phyloP scores from a whole-genome alignment of 2,797 vertebrate species.

The Moxostoma hubbsi region DNA sequence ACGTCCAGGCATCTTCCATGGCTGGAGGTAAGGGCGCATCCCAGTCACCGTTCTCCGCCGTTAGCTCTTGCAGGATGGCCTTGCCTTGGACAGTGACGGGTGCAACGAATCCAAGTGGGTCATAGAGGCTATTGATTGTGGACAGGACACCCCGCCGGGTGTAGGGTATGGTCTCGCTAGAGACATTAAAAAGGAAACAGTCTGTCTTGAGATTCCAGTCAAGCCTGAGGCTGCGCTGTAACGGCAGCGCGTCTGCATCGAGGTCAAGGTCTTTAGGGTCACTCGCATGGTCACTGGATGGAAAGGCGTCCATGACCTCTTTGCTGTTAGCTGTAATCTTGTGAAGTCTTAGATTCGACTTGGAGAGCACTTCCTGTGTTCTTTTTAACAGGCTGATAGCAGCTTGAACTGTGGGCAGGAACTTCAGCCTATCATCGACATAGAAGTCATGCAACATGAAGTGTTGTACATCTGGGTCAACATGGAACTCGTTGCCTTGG shows the following conservation, averaged over 20 bases:
- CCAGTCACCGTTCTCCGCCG: too few relatives aligned
- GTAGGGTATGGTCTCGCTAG: constrained; percentile 25
- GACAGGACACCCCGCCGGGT: too few relatives aligned
- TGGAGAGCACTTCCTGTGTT: constrained; percentile 24
- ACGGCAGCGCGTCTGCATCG: neutral
- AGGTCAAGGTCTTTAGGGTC: constrained; percentile 11
- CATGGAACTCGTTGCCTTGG: neutral
- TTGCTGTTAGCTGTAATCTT: constrained; percentile 13
- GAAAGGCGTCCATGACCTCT: neutral
- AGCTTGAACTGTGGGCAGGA: constrained; percentile 19
- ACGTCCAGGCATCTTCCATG: too few relatives aligned
- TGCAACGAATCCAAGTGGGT: constrained; percentile 46
- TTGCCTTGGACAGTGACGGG: constrained; percentile 39
- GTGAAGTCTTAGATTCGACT: constrained; percentile 4
- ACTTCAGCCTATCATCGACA: constrained; percentile 33
- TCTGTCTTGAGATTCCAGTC: neutral
- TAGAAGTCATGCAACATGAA: constrained; percentile 51
- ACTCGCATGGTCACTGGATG: neutral
- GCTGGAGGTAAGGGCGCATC: too few relatives aligned
- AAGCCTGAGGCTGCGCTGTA: constrained; percentile 34
- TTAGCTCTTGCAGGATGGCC: too few relatives aligned
- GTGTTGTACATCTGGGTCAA: constrained; percentile 20
- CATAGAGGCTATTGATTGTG: constrained; percentile 50
- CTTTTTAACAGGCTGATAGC: constrained; percentile 19
- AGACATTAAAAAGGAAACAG: too few relatives aligned